Evolutionary conservation across 2,888 invertebrate genomes (phyloP).

Genomic region (Gymnoscelis rufifasciata): DNA sequence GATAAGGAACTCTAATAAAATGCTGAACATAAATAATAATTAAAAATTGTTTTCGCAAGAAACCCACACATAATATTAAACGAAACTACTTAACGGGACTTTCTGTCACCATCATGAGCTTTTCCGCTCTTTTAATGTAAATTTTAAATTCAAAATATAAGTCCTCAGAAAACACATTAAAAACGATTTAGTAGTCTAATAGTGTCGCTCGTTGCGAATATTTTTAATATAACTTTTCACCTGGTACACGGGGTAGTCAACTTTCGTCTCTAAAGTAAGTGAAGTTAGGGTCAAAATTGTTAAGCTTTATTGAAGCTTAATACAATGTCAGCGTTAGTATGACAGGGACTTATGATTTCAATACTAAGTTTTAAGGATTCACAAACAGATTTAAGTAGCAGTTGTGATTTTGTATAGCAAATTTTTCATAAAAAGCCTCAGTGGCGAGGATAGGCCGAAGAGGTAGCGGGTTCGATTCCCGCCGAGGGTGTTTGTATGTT

Average conservation of each 20-base stretch:
- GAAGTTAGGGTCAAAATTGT: constrained; percentile 6
- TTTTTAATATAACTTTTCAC: constrained; percentile 18
- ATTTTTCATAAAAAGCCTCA: too few relatives aligned
- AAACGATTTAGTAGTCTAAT: constrained; percentile 24
- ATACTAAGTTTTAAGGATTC: constrained; percentile 1
- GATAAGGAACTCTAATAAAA: too few relatives aligned
- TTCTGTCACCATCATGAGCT: too few relatives aligned
- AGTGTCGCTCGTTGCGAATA: constrained; percentile 17
- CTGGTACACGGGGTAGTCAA: not conserved
- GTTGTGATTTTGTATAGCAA: too few relatives aligned
- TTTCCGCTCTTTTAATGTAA: not conserved
- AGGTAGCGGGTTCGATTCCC: too few relatives aligned
- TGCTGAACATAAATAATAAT: too few relatives aligned
- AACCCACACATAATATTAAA: too few relatives aligned
- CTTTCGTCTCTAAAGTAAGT: constrained; percentile 4
- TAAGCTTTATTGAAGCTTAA: constrained; percentile 3
- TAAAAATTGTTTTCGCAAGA: too few relatives aligned
- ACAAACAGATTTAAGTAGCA: too few relatives aligned
- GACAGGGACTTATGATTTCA: constrained; percentile 14
- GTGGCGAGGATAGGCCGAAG: too few relatives aligned
- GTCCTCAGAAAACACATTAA: constrained; percentile 19
- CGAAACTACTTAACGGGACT: too few relatives aligned
- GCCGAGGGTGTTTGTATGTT: too few relatives aligned
- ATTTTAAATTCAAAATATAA: constrained; percentile 14
- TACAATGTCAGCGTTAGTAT: not conserved